Evolutionary conservation across 2,797 vertebrate genomes (phyloP).

Genomic region (Melanotaenia nigrans): DNA sequence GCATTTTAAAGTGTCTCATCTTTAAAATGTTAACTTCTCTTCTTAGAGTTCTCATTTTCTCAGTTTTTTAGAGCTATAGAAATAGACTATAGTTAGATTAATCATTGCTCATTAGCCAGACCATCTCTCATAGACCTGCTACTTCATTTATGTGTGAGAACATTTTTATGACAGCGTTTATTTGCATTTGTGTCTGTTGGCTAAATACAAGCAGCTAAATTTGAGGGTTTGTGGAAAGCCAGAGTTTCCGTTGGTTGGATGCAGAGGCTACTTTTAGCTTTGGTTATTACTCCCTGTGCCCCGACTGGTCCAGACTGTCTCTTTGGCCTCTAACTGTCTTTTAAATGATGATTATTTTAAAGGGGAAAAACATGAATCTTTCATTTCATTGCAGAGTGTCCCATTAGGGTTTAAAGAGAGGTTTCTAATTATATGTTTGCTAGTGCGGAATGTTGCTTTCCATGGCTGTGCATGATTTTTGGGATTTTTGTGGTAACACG

Average conservation of each 20-base stretch:
- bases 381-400: constrained; percentile 52
- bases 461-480: constrained; percentile 48
- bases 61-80: constrained; percentile 16
- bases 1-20: constrained; percentile 2
- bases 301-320: constrained; percentile 56
- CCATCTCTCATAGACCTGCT: constrained; percentile 37
- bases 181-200: constrained; percentile 76
- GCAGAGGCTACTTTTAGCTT: constrained; percentile 73
- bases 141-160: constrained; percentile 67
- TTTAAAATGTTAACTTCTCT: constrained; percentile 2
- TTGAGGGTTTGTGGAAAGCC: constrained; percentile 75
- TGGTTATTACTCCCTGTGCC: constrained; percentile 56
- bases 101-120: constrained; percentile 57
- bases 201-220: constrained; percentile 62
- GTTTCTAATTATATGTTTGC: constrained; percentile 74
- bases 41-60: constrained; percentile 16
- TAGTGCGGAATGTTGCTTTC: constrained; percentile 59
- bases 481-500: constrained; percentile 63
- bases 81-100: constrained; percentile 16
- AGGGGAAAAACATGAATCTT: constrained; percentile 60
- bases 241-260: constrained; percentile 74
- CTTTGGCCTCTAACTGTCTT: constrained; percentile 41
- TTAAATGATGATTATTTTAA: constrained; percentile 58
- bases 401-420: constrained; percentile 53
- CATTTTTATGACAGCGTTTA: constrained; percentile 71